Evolutionary conservation across 2,888 invertebrate species (phyloP), one percentile per base, ranked within the genome.

Genomic region (Tetrapedia diversipes): DNA sequence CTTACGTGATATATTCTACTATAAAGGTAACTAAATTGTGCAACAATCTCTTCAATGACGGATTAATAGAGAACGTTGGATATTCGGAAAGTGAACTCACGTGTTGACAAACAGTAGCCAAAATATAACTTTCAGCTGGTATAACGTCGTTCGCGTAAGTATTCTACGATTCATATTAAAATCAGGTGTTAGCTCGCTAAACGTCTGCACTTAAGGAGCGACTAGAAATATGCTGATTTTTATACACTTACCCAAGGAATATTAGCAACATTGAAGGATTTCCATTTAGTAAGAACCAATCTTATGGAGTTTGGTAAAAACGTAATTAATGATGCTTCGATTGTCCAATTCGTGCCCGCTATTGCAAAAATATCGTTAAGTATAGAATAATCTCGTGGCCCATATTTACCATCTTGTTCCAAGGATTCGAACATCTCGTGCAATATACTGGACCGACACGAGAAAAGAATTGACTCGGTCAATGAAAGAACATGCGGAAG

Each of bases 61-160:
- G 92, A 88, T 94, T 95, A 57, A 94, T 93, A 16, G 93, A 93
- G 86, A 94, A 95, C 0, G 92, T 91, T 51, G 92, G 92, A 84
- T 94, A 93, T 85, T 94, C 93, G 11, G 95, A 95, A 16, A 96
- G 91, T 1, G 94, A 94, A 51, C 94, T 93, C 66, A 95, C 92
- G 87, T 96, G 95, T 32, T 94, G 93, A 79, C 93, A 94, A 41
- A 97, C 94, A 6, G 97, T 94, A 65, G 95, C 94, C n/a, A 96
- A 93, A 2, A 97, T 94, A 82, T 96, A 97, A 86, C 95, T 96
- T 90, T 97, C 97, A 0, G 96, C 95, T 16, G 97, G 97, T 80
- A 97, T 95, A 43, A 96, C 95, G 89, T 97, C 96, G 78, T 94
- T 94, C 43, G 95, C 93, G 92, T 95, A 96, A 24, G 95, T 94